Evolutionary conservation across 2,113 vertebrate genomes (phyloP), one percentile per base, ranked within the genome.

Genomic region (Gorsachius goisagi): DNA sequence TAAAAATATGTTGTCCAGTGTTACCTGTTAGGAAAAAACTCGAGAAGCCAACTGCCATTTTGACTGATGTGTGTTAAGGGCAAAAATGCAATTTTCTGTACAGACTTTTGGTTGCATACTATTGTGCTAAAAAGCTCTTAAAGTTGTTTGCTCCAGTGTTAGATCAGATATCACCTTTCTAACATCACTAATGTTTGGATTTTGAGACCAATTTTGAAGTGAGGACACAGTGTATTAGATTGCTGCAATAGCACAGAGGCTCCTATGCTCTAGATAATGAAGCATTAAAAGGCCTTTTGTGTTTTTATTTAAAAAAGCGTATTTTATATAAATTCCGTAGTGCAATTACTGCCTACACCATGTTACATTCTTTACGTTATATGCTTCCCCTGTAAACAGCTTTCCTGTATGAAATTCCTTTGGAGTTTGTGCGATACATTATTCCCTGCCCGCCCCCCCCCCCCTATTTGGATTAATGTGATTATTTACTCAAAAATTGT

Each of bases 221-320:
- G 82, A 97, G 94, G 89, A 91, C 79, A 88, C 72, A 78, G 85
- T 94, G 94, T 85, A 75, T 91, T 78, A 50, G 26, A 58, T 78
- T 74, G 75, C 87, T 90, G 89, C 73, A 83, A 85, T 68, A 80
- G 69, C 78, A 77, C 67, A 93, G 87, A 96, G 59, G 85, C 88
- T 95, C 33, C 94, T 95, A 77, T 60, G 33, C 83, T 80, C 84
- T 94, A 91, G 33, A 88, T 60, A 91, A 60, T 45, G 77, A 95
- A 94, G 79, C 68, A 55, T 89, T 94, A 94, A 94, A 96, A 96
- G 91, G 95, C 93, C 88, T 97, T 95, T 91, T 80, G 95, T 95
- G 93, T 96, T 94, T 94, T 85, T 44, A 55, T 94, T 97, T 75
- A 53, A 93, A 97, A 97, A 96, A 92, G 47, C 64, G 78, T 88